A percentile compares a stretch with the other conserved stretches of the same genome.
Conservation (phyloP, 2,888 invertebrate species). For the Pristionchus japonicus region DNA sequence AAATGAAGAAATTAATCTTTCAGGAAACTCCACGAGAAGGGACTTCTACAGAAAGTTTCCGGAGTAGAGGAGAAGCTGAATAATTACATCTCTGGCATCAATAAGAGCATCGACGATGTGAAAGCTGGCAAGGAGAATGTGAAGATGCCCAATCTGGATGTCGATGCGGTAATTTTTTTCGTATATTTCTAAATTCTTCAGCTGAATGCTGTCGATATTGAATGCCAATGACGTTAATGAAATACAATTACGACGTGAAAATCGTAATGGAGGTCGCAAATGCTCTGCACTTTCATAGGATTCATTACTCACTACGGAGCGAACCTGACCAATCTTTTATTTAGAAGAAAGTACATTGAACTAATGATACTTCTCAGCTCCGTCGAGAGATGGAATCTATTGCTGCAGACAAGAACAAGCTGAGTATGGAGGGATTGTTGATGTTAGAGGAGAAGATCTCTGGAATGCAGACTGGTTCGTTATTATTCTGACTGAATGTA, state of each 20-base stretch:
- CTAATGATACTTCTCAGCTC: slow-evolving; percentile 54
- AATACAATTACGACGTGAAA: no score
- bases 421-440: slow-evolving; percentile 74
- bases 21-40: slow-evolving; percentile 74
- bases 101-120: slow-evolving; percentile 71
- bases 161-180: slow-evolving; percentile 65
- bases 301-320: no score
- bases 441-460: slow-evolving; percentile 74
- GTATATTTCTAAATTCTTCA: neutral
- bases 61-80: slow-evolving; percentile 69
- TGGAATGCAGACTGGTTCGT: slow-evolving; percentile 67
- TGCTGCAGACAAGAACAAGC: slow-evolving; percentile 73
- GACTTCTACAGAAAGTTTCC: slow-evolving; percentile 67
- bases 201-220: neutral
- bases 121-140: slow-evolving; percentile 66
- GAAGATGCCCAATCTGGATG: slow-evolving; percentile 68
- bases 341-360: neutral
- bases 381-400: slow-evolving; percentile 74
- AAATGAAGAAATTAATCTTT: slow-evolving; percentile 27
- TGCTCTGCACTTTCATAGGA: no score
- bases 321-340: no score
- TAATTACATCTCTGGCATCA: slow-evolving; percentile 64
- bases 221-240: no score
- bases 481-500: neutral
- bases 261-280: no score